These are phyloP conservation scores for Muntiacus muntjak DNA, from an alignment of 2,113 vertebrate genomes.

Conservation along the genomic window DNA sequence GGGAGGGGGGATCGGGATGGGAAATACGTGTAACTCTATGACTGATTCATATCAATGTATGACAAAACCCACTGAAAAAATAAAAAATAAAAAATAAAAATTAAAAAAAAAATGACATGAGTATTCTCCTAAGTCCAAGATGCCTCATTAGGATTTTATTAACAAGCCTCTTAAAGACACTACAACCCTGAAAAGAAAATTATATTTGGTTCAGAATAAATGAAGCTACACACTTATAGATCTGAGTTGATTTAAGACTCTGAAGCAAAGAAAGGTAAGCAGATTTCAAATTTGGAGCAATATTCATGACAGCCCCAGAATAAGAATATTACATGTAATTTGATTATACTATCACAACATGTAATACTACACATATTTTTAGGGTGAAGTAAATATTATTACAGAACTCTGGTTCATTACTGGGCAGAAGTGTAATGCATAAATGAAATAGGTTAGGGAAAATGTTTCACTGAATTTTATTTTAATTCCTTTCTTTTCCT, in stretches of 20 bases:
- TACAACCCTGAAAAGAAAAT: slow-evolving; percentile 17
- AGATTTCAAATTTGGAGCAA: slow-evolving; percentile 27
- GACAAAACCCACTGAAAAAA: too few species aligned
- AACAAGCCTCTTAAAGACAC: slow-evolving; percentile 34
- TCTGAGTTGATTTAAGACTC: background rate
- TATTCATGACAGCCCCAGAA: background rate
- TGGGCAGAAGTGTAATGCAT: background rate
- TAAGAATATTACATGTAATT: slow-evolving; percentile 22
- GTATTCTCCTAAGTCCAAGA: background rate
- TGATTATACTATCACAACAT: background rate
- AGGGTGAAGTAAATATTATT: slow-evolving; percentile 36
- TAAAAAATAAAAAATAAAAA: too few species aligned
- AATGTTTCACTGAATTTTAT: slow-evolving; percentile 11
- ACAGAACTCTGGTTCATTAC: background rate
- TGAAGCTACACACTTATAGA: slow-evolving; percentile 1
- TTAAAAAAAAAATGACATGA: background rate
- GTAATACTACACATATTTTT: background rate
- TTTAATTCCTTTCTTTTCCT: slow-evolving; percentile 8
- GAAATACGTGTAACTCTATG: too few species aligned
- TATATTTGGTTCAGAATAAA: slow-evolving; percentile 40
- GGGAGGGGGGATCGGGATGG: too few species aligned
- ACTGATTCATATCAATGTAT: too few species aligned
- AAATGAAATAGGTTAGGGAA: slow-evolving; percentile 22
- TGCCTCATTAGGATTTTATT: slow-evolving; percentile 45
- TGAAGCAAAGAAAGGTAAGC: background rate